Percentiles rank a stretch among this genome's conserved stretches.
These are phyloP conservation scores for Diadema setosum DNA, from an alignment of 35 echinoderm and acorn worm species.

Conservation along the genomic window DNA sequence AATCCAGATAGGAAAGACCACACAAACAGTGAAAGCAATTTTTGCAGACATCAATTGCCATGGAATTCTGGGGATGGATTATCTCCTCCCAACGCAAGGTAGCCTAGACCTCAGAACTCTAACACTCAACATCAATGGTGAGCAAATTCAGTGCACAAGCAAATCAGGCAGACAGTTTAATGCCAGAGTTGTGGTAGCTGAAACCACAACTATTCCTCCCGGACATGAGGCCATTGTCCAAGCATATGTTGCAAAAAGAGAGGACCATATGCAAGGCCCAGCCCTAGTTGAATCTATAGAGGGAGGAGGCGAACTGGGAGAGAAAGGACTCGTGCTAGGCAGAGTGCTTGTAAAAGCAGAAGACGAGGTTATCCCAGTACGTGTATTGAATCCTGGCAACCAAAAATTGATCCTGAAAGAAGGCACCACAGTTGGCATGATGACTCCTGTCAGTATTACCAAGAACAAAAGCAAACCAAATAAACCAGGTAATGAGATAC, in stretches of 20 bases:
- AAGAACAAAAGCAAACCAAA: background rate
- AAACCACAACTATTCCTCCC: background rate
- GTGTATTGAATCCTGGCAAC: background rate
- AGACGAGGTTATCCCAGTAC: background rate
- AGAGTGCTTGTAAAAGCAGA: background rate
- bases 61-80: conserved; percentile 3
- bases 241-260: background rate
- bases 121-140: background rate
- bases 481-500: background rate
- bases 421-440: background rate
- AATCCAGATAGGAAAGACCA: background rate
- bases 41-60: no score
- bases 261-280: background rate
- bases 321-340: background rate
- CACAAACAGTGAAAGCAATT: background rate
- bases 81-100: background rate
- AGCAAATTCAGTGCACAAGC: conserved; percentile 1
- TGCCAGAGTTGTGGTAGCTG: background rate
- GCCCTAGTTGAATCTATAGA: background rate
- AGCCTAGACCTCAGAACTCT: background rate
- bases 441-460: background rate
- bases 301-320: background rate
- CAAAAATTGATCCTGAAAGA: background rate
- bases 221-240: background rate
- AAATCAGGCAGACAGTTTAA: background rate